Base-by-base conservation (phyloP, 2,113 vertebrate species). In the Puntigrus tetrazona region DNA sequence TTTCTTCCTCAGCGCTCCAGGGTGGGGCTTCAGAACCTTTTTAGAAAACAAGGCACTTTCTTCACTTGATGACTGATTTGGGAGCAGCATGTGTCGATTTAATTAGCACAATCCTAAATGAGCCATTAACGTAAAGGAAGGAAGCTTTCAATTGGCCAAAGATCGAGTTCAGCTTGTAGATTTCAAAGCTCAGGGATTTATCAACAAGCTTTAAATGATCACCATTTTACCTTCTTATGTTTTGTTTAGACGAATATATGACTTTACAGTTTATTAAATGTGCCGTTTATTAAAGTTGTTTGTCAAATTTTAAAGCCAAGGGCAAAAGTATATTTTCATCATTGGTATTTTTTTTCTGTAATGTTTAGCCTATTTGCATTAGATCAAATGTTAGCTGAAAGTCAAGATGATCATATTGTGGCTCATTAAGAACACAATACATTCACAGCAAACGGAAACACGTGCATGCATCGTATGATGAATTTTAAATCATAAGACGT, bases 51-150 rank as follows among this genome's bases (percentile, higher is more conserved):
- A 55, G 34, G 27, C 63, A 45, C 80, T 70, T 81, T 80, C 47
- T 80, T 76, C 34, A 65, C 52, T 85, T 52, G 65, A 82, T 83
- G 81, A 86, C 76, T 50, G 76, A 86, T 81, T 57, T 25, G 27
- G 27, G 52, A 59, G 57, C 45, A 61, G 63, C 72, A 77, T 8
- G 52, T 43, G 22, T 43, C 27, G 20, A 43, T 38, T 27, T 78
- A n/a, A 20, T 63, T 55, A 55, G 29, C 63, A 47, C 31, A 70
- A 13, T 38, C 75, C 20, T 31, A 78, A 38, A 67, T 36, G 36
- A 29, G 61, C 61, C 45, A 55, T 38, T 29, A 41, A 50, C 5
- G 34, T 43, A 29, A 43, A 73, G 70, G 22, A 79, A 43, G 36
- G 27, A 77, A 52, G 45, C 74, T 52, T 77, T 55, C 9, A 20